Conservation (phyloP, 2,797 vertebrate genomes). For the Sebastes umbrosus region DNA sequence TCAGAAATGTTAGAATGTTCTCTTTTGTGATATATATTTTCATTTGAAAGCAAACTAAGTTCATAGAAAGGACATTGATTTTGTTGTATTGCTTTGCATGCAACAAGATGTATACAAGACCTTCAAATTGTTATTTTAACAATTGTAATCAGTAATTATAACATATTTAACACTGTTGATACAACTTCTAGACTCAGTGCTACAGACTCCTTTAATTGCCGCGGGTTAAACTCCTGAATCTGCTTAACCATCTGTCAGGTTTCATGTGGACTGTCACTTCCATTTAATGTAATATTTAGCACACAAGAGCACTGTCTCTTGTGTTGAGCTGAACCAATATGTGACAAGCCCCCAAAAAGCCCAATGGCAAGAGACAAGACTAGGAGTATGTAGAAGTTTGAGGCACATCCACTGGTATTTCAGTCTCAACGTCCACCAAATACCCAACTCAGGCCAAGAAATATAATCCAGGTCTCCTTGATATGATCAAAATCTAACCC, state of each 20-base stretch:
- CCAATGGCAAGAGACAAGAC: background rate
- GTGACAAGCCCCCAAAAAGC: background rate
- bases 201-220: conserved; percentile 5
- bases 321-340: background rate
- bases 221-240: conserved; percentile 4
- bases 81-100: background rate
- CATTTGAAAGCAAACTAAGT: background rate
- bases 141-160: background rate
- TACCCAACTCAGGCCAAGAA: background rate
- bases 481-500: background rate
- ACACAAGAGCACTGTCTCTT: background rate
- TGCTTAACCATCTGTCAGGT: conserved; percentile 23
- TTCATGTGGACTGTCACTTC: conserved; percentile 6
- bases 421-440: background rate
- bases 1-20: background rate
- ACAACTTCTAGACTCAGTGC: background rate
- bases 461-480: background rate
- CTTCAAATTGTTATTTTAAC: background rate
- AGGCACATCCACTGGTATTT: background rate
- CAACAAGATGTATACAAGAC: background rate
- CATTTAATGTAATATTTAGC: conserved; percentile 29
- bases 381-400: background rate
- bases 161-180: background rate
- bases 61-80: background rate
- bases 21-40: background rate